Percentiles rank a stretch among this genome's conserved stretches.
Evolutionary conservation across 2,113 vertebrate genomes (phyloP).

Genomic region (Thomomys bottae): DNA sequence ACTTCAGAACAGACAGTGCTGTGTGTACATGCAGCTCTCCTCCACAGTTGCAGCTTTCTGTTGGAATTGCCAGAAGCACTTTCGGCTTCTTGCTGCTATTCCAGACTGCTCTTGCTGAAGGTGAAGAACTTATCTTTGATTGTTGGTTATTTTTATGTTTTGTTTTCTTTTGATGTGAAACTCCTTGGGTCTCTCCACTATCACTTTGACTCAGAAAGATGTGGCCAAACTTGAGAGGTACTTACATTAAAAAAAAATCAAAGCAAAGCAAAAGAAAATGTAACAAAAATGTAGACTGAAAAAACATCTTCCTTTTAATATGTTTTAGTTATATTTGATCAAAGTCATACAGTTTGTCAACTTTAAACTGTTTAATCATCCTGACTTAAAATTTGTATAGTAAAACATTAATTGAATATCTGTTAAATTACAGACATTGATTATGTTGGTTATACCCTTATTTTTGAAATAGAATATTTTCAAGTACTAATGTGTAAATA

Average conservation of each 20-base stretch:
- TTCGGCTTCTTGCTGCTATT: not conserved
- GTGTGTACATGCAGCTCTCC: not conserved
- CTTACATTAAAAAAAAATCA: not conserved
- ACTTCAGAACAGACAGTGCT: not conserved
- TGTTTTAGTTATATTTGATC: not conserved
- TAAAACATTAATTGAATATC: slow-evolving; percentile 22
- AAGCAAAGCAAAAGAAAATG: not conserved
- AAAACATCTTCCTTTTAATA: not conserved
- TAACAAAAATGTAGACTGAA: not conserved
- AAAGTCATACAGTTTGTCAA: not conserved
- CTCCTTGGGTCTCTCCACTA: not conserved
- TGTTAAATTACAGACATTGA: not conserved
- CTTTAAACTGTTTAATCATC: not conserved
- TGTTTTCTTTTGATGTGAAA: slow-evolving; percentile 46
- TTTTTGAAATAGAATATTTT: slow-evolving; percentile 3
- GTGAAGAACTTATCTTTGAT: not conserved
- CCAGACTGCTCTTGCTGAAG: not conserved
- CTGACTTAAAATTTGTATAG: not conserved
- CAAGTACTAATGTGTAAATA: slow-evolving; percentile 5
- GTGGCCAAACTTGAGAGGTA: not conserved
- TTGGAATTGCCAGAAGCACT: not conserved
- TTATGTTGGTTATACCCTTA: not conserved
- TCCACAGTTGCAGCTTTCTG: not conserved
- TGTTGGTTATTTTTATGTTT: not conserved
- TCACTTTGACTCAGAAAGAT: slow-evolving; percentile 32